A percentile compares a stretch with the other conserved stretches of the same genome.
Evolutionary conservation across 2,888 invertebrate species (phyloP).

Genomic region (Melitaea athalia): DNA sequence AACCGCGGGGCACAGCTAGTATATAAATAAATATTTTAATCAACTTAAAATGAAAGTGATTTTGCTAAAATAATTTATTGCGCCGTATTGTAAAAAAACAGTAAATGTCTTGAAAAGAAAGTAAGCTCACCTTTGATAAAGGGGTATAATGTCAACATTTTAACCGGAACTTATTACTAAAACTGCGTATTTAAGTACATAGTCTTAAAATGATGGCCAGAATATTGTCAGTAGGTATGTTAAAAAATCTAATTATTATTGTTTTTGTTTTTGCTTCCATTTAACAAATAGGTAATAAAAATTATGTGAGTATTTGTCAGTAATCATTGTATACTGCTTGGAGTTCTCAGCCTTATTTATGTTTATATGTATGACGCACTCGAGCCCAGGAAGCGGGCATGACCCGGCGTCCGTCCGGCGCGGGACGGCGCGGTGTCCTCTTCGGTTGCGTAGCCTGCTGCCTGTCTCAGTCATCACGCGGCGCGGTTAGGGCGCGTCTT

Average conservation of each 20-base stretch:
- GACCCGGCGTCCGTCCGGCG: conserved; percentile 64
- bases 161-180: conserved; percentile 1
- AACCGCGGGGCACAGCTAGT: too few relatives aligned
- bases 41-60: too few relatives aligned
- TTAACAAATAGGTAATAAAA: neutral
- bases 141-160: neutral
- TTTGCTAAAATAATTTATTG: too few relatives aligned
- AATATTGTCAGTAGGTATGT: neutral
- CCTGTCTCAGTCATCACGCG: conserved; percentile 58
- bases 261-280: neutral
- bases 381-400: conserved; percentile 59
- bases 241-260: neutral
- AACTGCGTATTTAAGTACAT: conserved; percentile 1
- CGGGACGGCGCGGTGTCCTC: conserved; percentile 43
- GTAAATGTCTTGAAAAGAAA: too few relatives aligned
- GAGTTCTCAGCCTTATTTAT: conserved; percentile 40
- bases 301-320: neutral
- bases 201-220: conserved; percentile 1
- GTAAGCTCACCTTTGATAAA: neutral
- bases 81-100: too few relatives aligned
- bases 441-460: conserved; percentile 40
- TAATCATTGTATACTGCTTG: conserved; percentile 1
- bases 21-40: too few relatives aligned
- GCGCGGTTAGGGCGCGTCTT: conserved; percentile 74
- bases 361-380: conserved; percentile 72